These are phyloP conservation scores for Crioceris asparagi DNA, from an alignment of 2,888 invertebrate species.

Conservation along the genomic window DNA sequence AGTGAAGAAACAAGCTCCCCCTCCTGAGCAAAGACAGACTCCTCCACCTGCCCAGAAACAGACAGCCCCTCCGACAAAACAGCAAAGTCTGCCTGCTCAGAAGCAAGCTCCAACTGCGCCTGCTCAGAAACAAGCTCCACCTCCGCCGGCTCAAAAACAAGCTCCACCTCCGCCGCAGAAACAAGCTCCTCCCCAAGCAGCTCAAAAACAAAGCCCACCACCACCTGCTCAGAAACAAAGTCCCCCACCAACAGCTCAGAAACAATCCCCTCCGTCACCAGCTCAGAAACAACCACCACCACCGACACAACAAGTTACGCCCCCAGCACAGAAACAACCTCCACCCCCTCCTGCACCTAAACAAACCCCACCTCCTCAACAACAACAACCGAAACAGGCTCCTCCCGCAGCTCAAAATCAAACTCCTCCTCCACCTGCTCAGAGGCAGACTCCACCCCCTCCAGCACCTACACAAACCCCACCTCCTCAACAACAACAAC, in stretches of 20 bases:
- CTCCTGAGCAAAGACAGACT: not conserved
- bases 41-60: not conserved
- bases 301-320: constrained; percentile 16
- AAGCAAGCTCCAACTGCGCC: constrained; percentile 19
- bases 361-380: constrained; percentile 2
- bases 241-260: constrained; percentile 18
- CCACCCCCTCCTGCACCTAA: constrained; percentile 14
- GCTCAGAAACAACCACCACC: constrained; percentile 15
- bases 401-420: constrained; percentile 21
- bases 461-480: not conserved
- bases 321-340: constrained; percentile 14
- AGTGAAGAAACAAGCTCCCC: not conserved
- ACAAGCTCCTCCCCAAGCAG: constrained; percentile 12
- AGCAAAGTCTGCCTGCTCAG: constrained; percentile 17
- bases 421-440: constrained; percentile 14
- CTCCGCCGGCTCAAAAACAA: constrained; percentile 21
- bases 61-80: constrained; percentile 21
- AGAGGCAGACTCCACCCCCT: constrained; percentile 15
- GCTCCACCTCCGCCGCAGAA: constrained; percentile 14
- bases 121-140: constrained; percentile 17
- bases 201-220: not conserved
- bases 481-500: too few species aligned
- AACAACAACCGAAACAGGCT: constrained; percentile 16
- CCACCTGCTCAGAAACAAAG: too few species aligned
- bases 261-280: constrained; percentile 17